Conservation (phyloP, 2,113 vertebrate species). For the Acrocephalus kingi region DNA sequence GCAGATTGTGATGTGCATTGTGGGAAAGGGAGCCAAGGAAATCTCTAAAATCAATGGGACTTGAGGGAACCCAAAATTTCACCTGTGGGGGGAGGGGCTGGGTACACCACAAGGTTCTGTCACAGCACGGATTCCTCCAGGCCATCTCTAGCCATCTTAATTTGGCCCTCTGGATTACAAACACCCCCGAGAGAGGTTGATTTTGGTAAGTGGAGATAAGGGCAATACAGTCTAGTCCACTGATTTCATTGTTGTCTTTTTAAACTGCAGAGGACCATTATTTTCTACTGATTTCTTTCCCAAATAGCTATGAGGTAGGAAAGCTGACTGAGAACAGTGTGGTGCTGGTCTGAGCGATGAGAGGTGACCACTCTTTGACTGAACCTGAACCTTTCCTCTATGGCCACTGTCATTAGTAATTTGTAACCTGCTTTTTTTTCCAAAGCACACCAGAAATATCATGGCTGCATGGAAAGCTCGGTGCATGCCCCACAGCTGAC, state of each 20-base stretch:
- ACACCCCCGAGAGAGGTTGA: neutral
- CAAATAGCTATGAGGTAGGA: neutral
- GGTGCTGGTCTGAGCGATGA: neutral
- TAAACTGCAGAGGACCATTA: neutral
- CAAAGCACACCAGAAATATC: neutral
- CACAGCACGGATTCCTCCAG: neutral
- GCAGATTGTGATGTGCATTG: neutral
- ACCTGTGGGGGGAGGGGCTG: neutral
- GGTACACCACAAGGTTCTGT: neutral
- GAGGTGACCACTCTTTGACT: neutral
- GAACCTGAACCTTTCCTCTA: neutral
- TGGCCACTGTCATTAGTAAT: neutral
- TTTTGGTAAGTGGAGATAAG: neutral
- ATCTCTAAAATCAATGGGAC: neutral
- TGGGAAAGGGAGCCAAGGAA: neutral
- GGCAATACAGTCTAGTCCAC: neutral
- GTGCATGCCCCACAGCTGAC: neutral
- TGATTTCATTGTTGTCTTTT: neutral
- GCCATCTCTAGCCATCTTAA: neutral
- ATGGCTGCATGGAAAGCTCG: accelerated
- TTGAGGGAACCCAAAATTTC: neutral
- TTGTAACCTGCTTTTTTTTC: neutral
- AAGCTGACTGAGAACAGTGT: neutral
- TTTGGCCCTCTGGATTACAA: neutral
- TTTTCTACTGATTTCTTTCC: neutral